Evolutionary conservation across 2,797 vertebrate species (phyloP).

Genomic region (Aplochiton taeniatus): DNA sequence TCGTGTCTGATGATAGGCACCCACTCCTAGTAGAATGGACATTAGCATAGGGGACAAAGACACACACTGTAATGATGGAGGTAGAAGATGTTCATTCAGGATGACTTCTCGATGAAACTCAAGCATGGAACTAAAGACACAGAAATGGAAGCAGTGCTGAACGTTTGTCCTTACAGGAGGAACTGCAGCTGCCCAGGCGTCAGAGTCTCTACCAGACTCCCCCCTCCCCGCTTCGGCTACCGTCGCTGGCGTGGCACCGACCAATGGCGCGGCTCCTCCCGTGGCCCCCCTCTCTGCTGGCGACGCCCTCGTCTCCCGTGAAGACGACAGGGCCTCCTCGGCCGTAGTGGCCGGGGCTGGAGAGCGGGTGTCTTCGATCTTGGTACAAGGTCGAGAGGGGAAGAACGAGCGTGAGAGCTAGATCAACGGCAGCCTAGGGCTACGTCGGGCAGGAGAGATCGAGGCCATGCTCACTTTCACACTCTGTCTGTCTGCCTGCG

Average conservation of each 20-base stretch:
- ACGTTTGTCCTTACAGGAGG: slow-evolving; percentile 78
- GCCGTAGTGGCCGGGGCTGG: slow-evolving; percentile 89
- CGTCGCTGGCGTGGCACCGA: slow-evolving; percentile 59
- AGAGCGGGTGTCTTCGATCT: slow-evolving; percentile 79
- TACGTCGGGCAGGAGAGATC: not conserved
- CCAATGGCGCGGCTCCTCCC: slow-evolving; percentile 60
- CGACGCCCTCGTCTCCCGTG: slow-evolving; percentile 64
- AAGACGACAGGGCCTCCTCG: slow-evolving; percentile 85
- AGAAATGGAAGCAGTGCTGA: not conserved
- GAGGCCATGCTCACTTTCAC: slow-evolving; percentile 47
- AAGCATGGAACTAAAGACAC: not conserved
- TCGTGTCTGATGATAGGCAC: slow-evolving; percentile 92
- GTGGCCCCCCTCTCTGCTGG: slow-evolving; percentile 69
- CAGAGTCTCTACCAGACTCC: slow-evolving; percentile 72
- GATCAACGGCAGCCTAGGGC: not conserved
- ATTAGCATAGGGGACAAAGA: not conserved
- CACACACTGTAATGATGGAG: not conserved
- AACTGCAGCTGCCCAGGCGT: slow-evolving; percentile 86
- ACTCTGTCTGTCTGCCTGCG: slow-evolving; percentile 56
- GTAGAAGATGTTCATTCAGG: too few relatives aligned
- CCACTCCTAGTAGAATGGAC: slow-evolving; percentile 80
- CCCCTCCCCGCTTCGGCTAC: slow-evolving; percentile 71
- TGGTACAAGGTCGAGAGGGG: slow-evolving; percentile 8
- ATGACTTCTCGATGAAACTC: too few relatives aligned
- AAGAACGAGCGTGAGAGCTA: slow-evolving; percentile 7